These are phyloP conservation scores for Notothenia coriiceps DNA, from an alignment of 2,113 vertebrate species.

Conservation along the genomic window DNA sequence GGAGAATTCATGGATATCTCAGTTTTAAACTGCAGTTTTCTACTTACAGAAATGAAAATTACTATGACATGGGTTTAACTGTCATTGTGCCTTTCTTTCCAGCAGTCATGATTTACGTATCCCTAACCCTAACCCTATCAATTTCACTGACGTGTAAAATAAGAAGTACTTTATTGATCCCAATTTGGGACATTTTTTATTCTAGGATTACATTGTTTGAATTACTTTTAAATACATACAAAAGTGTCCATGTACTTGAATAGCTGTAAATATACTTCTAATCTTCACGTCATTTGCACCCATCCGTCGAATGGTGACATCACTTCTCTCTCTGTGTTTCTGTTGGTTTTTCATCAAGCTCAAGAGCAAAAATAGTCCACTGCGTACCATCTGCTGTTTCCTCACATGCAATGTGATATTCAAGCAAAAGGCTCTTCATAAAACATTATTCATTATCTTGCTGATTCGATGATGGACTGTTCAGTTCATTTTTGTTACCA, in stretches of 20 bases:
- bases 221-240: not conserved
- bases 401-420: conserved; percentile 18
- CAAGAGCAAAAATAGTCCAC: conserved; percentile 25
- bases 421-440: not conserved
- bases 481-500: not conserved
- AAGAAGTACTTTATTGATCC: too few relatives aligned
- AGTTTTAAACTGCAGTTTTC: too few relatives aligned
- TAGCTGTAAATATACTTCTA: not conserved
- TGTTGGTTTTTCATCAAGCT: conserved; percentile 30
- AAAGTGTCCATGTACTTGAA: not conserved
- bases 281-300: conserved; percentile 19
- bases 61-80: not conserved
- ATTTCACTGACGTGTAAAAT: not conserved
- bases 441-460: not conserved
- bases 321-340: conserved; percentile 38
- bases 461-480: not conserved
- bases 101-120: not conserved
- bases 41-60: not conserved
- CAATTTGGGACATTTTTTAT: not conserved
- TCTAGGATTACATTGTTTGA: not conserved
- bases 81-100: not conserved
- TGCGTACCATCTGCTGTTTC: conserved; percentile 36
- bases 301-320: conserved; percentile 31
- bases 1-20: too few relatives aligned
- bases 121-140: not conserved